Percentiles rank a stretch among this genome's conserved stretches.
Conservation (phyloP, 1,140 invertebrate species). For the Myzus persicae region DNA sequence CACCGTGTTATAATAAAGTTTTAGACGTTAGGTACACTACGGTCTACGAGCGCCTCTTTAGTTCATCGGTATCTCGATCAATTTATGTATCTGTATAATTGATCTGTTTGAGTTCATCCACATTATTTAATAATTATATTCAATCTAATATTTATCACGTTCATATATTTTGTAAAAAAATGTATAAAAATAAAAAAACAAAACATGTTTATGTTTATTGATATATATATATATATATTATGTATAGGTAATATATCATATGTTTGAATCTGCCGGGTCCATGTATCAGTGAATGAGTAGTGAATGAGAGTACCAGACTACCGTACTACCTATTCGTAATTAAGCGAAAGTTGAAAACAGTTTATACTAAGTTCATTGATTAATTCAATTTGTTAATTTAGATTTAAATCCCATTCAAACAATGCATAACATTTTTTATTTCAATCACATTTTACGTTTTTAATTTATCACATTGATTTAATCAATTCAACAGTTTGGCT, state of each 20-base stretch:
- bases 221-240: too few relatives aligned
- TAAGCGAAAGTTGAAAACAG: neutral
- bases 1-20: neutral
- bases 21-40: neutral
- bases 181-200: neutral
- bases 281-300: neutral
- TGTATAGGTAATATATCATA: neutral
- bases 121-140: neutral
- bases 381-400: neutral
- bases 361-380: neutral
- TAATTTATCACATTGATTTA: neutral
- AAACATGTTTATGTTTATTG: neutral
- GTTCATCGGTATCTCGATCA: neutral
- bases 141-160: neutral
- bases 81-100: neutral
- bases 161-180: too few relatives aligned
- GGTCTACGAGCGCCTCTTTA: too few relatives aligned
- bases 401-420: neutral
- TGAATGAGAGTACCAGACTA: neutral
- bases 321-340: neutral
- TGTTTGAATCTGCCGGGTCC: neutral
- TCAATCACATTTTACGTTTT: neutral
- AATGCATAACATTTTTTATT: neutral
- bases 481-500: neutral
- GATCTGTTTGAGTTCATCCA: neutral